Evolutionary conservation across 2,888 invertebrate genomes (phyloP), one percentile per base, ranked within the genome.

Genomic region (Pristionchus exspectatus): DNA sequence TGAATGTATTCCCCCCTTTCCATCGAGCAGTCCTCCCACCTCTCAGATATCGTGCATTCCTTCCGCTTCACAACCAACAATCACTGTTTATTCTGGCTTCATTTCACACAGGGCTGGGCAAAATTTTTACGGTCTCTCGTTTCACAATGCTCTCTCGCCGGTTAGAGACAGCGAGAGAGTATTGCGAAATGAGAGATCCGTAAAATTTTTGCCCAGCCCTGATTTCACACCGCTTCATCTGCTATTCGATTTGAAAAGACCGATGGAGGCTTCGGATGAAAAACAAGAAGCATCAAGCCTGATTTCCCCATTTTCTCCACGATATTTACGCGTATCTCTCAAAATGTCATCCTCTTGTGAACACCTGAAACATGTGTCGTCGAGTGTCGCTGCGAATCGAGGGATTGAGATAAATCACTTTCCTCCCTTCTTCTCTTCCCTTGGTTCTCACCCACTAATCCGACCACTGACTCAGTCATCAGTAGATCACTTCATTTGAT

Each of bases 351-450:
- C 72, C 33, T n/a, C n/a, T 33, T 77, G 0, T 44, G 74, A 77
- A 77, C 74, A 44, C 74, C 74, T 77, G 74, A 77, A 77, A 77
- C 74, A 77, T 77, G 24, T 77, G 74, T 77, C 44, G 74, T 77
- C 44, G 44, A 9, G 74, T 77, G 38, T 44, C 21, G 30, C 24
- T n/a, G 30, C 21, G 30, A 27, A 4, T 21, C 7, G 83, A 7
- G 54, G n/a, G 56, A 83, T 83, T 50, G 56, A 83, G 83, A 83
- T 83, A 83, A 83, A 83, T 83, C 83, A 83, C 56, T 56, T 50
- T 14, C 30, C 18, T 30, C 30, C 24, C 77, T 30, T 38, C 77
- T 30, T 38, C 81, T 81, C 81, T 44, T 33, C 81, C 1, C 38
- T 50, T 50, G 81, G 27, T 56, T 56, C 56, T 83, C 83, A 38